Evolutionary conservation across 2,797 vertebrate genomes (phyloP).

Genomic region (Syncerus caffer): DNA sequence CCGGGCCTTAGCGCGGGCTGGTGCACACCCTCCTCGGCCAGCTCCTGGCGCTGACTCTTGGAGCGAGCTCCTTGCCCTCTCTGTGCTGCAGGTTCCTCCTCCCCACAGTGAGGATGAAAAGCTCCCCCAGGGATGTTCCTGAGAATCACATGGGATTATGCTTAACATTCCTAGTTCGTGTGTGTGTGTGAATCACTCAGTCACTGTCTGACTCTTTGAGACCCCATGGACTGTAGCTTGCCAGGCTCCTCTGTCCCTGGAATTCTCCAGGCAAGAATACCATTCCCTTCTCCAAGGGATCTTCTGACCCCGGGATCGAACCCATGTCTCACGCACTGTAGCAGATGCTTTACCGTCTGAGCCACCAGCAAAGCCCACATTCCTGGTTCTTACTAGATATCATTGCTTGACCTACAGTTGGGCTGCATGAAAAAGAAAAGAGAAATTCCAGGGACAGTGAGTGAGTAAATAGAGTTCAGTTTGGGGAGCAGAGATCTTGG

Average conservation of each 20-base stretch:
- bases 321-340: neutral
- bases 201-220: neutral
- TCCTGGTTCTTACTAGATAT: neutral
- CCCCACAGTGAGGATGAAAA: neutral
- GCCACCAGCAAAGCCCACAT: neutral
- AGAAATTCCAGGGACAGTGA: neutral
- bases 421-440: neutral
- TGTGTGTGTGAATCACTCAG: neutral
- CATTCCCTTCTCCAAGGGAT: neutral
- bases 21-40: neutral
- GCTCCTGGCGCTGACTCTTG: neutral
- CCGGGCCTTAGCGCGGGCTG: neutral
- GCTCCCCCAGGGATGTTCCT: too few relatives aligned
- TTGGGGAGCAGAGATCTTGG: neutral
- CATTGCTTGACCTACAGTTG: neutral
- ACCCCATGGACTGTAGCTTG: neutral
- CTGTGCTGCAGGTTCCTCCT: neutral
- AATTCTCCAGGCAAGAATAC: neutral
- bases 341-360: neutral
- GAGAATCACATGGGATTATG: accelerated
- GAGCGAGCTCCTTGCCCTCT: neutral
- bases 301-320: neutral
- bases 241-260: neutral
- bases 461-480: neutral
- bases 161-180: neutral